These are phyloP conservation scores for Pelochelys cantorii DNA, from an alignment of 2,797 vertebrate species.

Conservation along the genomic window DNA sequence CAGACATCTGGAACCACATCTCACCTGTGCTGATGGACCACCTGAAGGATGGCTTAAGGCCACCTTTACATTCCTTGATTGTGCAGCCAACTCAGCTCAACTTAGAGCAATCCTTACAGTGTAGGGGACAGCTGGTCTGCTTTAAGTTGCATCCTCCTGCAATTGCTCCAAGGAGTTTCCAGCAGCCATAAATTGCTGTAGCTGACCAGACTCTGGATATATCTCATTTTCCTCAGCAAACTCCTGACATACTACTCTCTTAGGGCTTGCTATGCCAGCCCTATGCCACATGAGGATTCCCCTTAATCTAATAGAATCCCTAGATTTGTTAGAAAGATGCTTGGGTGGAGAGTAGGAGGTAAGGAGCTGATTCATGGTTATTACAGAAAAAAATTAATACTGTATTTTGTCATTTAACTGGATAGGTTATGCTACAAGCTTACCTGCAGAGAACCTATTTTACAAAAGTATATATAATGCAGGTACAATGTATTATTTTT, in stretches of 20 bases:
- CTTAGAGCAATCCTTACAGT: rapidly evolving
- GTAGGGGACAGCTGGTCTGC: neutral
- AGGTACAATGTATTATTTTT: neutral
- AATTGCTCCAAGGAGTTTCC: rapidly evolving
- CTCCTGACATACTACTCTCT: neutral
- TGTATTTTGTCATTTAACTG: neutral
- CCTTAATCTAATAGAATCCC: neutral
- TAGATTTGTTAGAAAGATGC: neutral
- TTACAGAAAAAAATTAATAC: neutral
- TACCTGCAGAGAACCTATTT: neutral
- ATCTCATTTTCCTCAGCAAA: neutral
- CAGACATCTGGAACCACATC: neutral
- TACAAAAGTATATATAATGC: neutral
- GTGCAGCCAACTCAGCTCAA: neutral
- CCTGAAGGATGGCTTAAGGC: neutral
- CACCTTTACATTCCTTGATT: rapidly evolving
- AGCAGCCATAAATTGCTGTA: neutral
- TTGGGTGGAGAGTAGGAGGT: neutral
- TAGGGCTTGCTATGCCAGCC: neutral
- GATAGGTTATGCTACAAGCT: neutral
- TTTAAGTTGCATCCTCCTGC: rapidly evolving
- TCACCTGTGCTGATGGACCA: rapidly evolving
- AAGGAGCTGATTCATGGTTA: neutral
- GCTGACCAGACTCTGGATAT: neutral
- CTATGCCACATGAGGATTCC: neutral